Evolutionary conservation across 2,888 invertebrate genomes (phyloP).

Genomic region (Troglohyphantes excavatus): DNA sequence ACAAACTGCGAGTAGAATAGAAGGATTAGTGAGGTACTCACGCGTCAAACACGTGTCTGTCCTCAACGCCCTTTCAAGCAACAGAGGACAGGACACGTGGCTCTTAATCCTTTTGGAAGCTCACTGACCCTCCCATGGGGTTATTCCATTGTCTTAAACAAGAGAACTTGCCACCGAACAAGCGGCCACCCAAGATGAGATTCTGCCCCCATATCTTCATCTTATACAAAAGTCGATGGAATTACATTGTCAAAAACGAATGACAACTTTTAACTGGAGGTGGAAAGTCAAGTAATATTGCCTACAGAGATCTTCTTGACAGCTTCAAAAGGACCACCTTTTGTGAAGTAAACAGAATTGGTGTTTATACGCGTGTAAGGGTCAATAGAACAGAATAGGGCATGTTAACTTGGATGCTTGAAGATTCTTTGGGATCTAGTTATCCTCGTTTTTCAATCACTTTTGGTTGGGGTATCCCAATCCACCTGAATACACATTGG

Average conservation of each 20-base stretch:
- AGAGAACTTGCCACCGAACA: background rate
- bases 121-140: too few relatives aligned
- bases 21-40: background rate
- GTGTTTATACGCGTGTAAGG: background rate
- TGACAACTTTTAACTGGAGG: background rate
- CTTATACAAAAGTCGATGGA: background rate
- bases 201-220: background rate
- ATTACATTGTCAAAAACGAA: background rate
- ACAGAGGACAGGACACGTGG: too few relatives aligned
- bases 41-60: background rate
- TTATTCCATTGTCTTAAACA: conserved; percentile 33
- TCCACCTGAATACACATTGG: background rate
- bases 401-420: conserved; percentile 5
- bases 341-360: background rate
- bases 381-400: background rate
- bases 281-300: background rate
- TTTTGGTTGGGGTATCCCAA: background rate
- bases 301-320: background rate
- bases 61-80: background rate
- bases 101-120: too few relatives aligned
- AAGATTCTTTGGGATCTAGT: background rate
- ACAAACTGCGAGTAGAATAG: too few relatives aligned
- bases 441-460: conserved; percentile 9
- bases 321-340: background rate
- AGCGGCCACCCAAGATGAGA: conserved; percentile 46